Conservation (phyloP, 2,113 vertebrate species). For the Regulus satrapa region DNA sequence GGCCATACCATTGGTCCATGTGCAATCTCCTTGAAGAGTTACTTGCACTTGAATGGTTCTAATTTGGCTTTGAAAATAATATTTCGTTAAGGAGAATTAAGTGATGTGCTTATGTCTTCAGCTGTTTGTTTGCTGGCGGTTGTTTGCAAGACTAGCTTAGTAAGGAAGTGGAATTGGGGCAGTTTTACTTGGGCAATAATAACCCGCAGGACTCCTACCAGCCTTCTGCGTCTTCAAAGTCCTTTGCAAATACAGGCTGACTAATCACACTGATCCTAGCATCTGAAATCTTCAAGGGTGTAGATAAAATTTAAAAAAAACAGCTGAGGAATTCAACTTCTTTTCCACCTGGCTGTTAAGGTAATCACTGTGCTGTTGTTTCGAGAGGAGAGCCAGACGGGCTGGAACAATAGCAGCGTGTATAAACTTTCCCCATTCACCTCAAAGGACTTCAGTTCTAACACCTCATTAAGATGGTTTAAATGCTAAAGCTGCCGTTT, state of each 20-base stretch:
- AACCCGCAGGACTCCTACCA: neutral
- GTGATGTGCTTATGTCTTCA: neutral
- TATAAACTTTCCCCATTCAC: slow-evolving; percentile 50
- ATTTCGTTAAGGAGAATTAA: neutral
- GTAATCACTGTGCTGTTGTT: slow-evolving; percentile 34
- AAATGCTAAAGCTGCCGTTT: slow-evolving; percentile 24
- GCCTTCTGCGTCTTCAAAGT: neutral
- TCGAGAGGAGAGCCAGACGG: slow-evolving; percentile 3
- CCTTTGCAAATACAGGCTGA: neutral
- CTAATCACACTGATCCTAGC: slow-evolving; percentile 6
- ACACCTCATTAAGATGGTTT: slow-evolving; percentile 46
- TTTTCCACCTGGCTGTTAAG: slow-evolving; percentile 18
- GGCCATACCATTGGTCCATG: neutral
- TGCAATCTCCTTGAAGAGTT: neutral
- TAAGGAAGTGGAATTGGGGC: neutral
- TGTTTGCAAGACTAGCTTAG: neutral
- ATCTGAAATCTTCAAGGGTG: neutral
- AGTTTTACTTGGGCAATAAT: neutral
- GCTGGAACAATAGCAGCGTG: slow-evolving; percentile 4
- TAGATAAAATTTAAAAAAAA: neutral
- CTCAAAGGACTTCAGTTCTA: slow-evolving; percentile 45
- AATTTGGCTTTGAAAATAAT: slow-evolving; percentile 24
- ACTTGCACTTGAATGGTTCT: slow-evolving; percentile 10
- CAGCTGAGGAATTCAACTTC: slow-evolving; percentile 22
- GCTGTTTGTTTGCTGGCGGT: neutral